A percentile compares a stretch with the other conserved stretches of the same genome.
These are phyloP conservation scores for Rousettus madagascariensis DNA, from an alignment of 2,797 vertebrate species.

Conservation along the genomic window DNA sequence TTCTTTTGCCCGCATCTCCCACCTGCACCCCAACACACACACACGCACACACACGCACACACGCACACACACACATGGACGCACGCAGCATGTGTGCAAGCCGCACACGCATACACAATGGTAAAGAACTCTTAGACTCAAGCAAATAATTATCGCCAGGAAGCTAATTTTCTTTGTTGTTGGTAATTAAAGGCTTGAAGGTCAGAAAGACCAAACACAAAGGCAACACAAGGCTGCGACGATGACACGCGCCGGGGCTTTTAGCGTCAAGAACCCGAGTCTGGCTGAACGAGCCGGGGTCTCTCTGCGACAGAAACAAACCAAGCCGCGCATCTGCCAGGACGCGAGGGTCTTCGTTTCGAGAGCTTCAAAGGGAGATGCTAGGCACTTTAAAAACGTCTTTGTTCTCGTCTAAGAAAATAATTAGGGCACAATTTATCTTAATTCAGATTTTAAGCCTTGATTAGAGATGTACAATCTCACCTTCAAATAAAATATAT, in stretches of 20 bases:
- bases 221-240: not conserved
- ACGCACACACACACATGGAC: fast-evolving
- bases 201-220: not conserved
- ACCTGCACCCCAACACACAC: not conserved
- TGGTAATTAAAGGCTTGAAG: constrained; percentile 65
- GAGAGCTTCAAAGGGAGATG: constrained; percentile 71
- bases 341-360: constrained; percentile 53
- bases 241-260: not conserved
- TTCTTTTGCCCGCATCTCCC: not conserved
- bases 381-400: constrained; percentile 73
- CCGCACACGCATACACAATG: not conserved
- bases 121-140: not conserved
- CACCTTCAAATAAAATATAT: constrained; percentile 81
- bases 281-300: constrained; percentile 16
- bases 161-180: not conserved
- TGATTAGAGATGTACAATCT: constrained; percentile 81
- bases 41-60: fast-evolving
- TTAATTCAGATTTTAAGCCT: constrained; percentile 81
- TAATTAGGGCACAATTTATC: constrained; percentile 80
- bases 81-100: fast-evolving
- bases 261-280: not conserved
- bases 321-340: constrained; percentile 14
- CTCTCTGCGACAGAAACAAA: constrained; percentile 51
- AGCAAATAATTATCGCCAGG: constrained; percentile 19
- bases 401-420: constrained; percentile 81